These are phyloP conservation scores for Drosophila kuntzei DNA, from an alignment of 2,888 invertebrate genomes.

Conservation along the genomic window DNA sequence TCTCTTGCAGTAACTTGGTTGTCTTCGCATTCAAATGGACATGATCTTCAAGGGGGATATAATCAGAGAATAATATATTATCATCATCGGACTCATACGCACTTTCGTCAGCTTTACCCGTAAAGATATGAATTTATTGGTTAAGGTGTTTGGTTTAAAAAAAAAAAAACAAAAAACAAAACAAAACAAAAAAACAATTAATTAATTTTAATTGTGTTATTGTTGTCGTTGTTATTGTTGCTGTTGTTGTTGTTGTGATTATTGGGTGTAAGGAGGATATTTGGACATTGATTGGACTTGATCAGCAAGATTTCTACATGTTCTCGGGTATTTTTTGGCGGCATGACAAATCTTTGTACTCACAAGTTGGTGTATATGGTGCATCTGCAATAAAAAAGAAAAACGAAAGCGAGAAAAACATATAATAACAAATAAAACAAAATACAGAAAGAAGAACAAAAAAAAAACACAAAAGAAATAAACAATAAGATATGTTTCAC, in stretches of 20 bases:
- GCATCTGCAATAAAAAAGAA: conserved; percentile 47
- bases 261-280: neutral
- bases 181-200: neutral
- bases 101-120: conserved; percentile 22
- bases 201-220: neutral
- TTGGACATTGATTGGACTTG: neutral
- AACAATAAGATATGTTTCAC: neutral
- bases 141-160: conserved; percentile 7
- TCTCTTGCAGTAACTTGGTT: conserved; percentile 42
- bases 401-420: conserved; percentile 23
- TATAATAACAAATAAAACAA: conserved; percentile 12
- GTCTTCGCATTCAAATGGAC: conserved; percentile 21
- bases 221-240: neutral
- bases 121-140: conserved; percentile 1
- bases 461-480: neutral
- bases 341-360: conserved; percentile 42
- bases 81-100: conserved; percentile 36
- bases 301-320: neutral
- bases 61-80: conserved; percentile 16
- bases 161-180: too few species aligned
- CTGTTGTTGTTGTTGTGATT: neutral
- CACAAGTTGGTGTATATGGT: conserved; percentile 57
- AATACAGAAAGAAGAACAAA: neutral
- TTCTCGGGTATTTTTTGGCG: conserved; percentile 1
- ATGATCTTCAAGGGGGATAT: conserved; percentile 26